phyloP scores from a whole-genome alignment of 1,140 invertebrate genomes.

The Euglossa dilemma region DNA sequence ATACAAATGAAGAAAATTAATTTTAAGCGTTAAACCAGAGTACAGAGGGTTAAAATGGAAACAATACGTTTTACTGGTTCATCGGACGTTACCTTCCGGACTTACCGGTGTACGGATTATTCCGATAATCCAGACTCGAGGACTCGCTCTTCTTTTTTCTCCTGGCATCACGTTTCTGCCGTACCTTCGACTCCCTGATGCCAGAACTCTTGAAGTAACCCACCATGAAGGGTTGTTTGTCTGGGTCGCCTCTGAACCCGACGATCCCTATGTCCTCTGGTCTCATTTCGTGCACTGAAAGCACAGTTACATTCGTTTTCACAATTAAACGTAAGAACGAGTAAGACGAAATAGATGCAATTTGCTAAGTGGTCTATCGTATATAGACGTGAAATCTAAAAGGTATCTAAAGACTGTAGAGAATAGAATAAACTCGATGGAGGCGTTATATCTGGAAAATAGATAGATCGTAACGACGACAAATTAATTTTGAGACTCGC shows the following conservation, averaged over 20 bases:
- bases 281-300: constrained; percentile 89
- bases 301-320: neutral
- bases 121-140: constrained; percentile 81
- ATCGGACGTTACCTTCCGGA: constrained; percentile 40
- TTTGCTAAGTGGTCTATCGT: no score
- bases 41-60: neutral
- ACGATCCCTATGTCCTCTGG: constrained; percentile 93
- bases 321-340: neutral
- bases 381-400: no score
- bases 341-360: no score
- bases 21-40: neutral
- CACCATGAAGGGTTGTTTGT: constrained; percentile 94
- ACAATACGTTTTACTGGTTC: neutral
- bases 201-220: constrained; percentile 90
- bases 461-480: no score
- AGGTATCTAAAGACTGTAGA: no score
- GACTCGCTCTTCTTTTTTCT: constrained; percentile 82
- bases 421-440: no score
- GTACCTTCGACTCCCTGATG: constrained; percentile 79
- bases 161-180: constrained; percentile 81
- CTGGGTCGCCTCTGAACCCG: constrained; percentile 88
- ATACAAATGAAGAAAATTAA: neutral
- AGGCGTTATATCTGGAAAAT: no score
- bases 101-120: constrained; percentile 85
- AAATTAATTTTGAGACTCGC: no score